phyloP scores from a whole-genome alignment of 2,113 vertebrate species.

The zebrafish (Danio rerio) region DNA sequence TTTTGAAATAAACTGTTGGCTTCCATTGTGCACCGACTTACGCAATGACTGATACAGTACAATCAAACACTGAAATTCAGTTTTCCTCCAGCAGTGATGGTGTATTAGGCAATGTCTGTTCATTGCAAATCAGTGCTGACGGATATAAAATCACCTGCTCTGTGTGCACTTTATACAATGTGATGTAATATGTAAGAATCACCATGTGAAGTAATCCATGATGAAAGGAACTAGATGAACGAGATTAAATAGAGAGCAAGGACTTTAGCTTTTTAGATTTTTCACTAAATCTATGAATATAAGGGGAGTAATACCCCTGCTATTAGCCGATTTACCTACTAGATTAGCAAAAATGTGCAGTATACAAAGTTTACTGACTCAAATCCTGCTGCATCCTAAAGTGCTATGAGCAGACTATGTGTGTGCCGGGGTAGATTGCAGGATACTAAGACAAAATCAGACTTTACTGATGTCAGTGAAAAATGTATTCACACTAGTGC shows the following conservation, averaged over 20 bases:
- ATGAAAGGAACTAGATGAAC: neutral
- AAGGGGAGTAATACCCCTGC: too few relatives aligned
- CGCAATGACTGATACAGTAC: neutral
- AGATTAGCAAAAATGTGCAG: neutral
- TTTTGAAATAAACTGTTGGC: neutral
- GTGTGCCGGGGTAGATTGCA: too few relatives aligned
- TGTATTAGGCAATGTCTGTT: neutral
- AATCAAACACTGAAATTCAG: neutral
- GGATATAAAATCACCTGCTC: neutral
- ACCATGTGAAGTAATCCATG: neutral
- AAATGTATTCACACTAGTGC: too few relatives aligned
- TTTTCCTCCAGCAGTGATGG: neutral
- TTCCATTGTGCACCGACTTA: neutral
- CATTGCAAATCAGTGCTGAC: neutral
- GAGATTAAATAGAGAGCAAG: neutral
- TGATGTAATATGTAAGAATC: neutral
- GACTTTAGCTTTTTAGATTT: neutral
- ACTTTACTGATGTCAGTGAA: too few relatives aligned
- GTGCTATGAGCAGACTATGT: too few relatives aligned
- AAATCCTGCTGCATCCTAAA: too few relatives aligned
- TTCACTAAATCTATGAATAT: neutral
- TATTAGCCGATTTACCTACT: neutral
- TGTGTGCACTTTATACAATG: neutral
- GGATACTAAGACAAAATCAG: too few relatives aligned
- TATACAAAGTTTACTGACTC: neutral